Evolutionary conservation across 2,797 vertebrate species (phyloP), one percentile per base, ranked within the genome.

Genomic region (Coregonus ussuriensis): DNA sequence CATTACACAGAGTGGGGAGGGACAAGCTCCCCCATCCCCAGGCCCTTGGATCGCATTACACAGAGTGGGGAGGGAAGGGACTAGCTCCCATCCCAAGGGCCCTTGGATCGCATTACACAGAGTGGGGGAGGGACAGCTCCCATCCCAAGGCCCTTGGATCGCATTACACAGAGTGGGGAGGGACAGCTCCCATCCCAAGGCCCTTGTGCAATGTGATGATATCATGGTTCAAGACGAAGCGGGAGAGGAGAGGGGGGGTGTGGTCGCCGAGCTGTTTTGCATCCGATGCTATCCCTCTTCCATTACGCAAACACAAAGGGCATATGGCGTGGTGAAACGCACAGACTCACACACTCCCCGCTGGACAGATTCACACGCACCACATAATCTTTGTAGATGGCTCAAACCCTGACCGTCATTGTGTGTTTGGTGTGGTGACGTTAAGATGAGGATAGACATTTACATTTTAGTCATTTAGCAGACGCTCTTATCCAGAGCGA

Each of bases 201-300:
- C 15, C 15, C 66, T 35, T 68, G 31, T 18, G 66, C 66, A 68
- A 68, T 68, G 66, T 37, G 33, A 68, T 68, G 66, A 68, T 68
- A 68, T 37, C 33, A 68, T 68, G 18, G 66, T 68, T 68, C 31
- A 68, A 68, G 9, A 25, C n/a, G 21, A n/a, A n/a, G n/a, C 7
- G 56, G 56, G 3, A 59, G 56, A 59, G 56, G 56, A 59, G 56
- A 59, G 18, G n/a, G 6, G 15, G 4, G 4, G 56, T 47, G 41
- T 47, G 7, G 7, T 47, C 1, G 7, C 7, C 2, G 7, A 47
- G 7, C 6, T 1, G 41, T 47, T 47, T 47, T 47, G 1, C 41
- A 47, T 47, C 7, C 41, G 41, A 47, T 9, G 41, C 41, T 9
- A 47, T 47, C 7, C 71, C 72, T 82, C 78, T 68, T 83, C 82